Evolutionary conservation across 2,113 vertebrate genomes (phyloP), one percentile per base, ranked within the genome.

Genomic region (Tragelaphus imberbis): DNA sequence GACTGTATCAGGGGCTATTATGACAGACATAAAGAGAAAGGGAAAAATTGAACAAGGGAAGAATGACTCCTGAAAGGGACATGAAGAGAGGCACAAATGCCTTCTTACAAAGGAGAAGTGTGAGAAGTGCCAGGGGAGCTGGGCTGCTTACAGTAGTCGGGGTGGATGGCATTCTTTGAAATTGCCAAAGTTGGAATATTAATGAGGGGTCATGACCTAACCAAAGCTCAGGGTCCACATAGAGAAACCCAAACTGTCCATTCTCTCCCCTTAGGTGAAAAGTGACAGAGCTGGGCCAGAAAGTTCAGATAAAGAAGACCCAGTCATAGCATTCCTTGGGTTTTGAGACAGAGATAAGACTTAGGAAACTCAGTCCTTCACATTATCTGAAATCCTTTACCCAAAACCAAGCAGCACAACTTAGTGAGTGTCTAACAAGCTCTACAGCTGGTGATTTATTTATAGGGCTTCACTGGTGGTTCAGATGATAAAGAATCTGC

Each of bases 31-130:
- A 95, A 97, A 68, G 87, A 98, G 97, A 96, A 97, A 96, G 92
- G 91, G 88, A 95, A 96, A 97, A 98, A 97, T 93, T 92, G 95
- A 97, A 1, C 94, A 97, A 68, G 91, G 55, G 86, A 97, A 98
- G 91, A 98, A 98, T 98, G 96, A 90, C 79, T 88, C 97, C 98
- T 96, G 97, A 93, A 97, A 98, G 98, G 98, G 98, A 98, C 85
- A 91, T 93, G 87, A 95, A 95, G 81, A 96, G 56, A 79, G 97
- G 95, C 97, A 98, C 88, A 98, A 98, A 98, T 92, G 94, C 91
- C 96, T 98, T 94, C 55, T 2, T 89, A 96, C 93, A 91, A 98
- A 97, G 85, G 96, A 95, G 90, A 95, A 97, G 97, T 1, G 7
- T 87, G 80, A 98, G 97, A 97, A 97, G 47, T 56, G 40, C 71